Percentiles rank a stretch among this genome's conserved stretches.
phyloP scores from a whole-genome alignment of 2,797 vertebrate genomes.

The Malurus splendens region DNA sequence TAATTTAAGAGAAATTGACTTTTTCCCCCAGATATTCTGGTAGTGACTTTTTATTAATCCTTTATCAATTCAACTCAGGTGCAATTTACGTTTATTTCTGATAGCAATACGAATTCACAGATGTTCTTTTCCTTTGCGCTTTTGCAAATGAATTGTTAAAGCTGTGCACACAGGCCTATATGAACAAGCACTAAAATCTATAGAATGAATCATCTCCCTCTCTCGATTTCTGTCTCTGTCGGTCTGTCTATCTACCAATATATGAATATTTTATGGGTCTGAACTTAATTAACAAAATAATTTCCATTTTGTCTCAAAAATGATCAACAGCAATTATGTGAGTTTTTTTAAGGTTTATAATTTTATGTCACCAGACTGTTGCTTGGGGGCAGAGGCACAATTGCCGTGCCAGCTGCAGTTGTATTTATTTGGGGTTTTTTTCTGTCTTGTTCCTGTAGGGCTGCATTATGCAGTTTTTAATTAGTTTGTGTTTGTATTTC shows the following conservation, averaged over 20 bases:
- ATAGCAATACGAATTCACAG: neutral
- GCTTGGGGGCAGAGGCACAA: constrained; percentile 68
- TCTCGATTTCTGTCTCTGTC: neutral
- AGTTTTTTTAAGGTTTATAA: constrained; percentile 66
- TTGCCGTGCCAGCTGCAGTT: constrained; percentile 71
- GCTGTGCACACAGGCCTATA: neutral
- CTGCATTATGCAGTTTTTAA: constrained; percentile 78
- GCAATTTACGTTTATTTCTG: neutral
- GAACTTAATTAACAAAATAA: constrained; percentile 70
- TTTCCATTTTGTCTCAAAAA: constrained; percentile 62
- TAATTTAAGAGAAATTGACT: neutral
- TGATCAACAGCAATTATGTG: constrained; percentile 52
- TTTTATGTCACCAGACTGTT: constrained; percentile 69
- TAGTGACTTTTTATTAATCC: neutral
- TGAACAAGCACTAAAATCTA: neutral
- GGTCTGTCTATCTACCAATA: neutral
- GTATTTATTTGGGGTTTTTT: constrained; percentile 69
- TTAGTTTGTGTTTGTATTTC: constrained; percentile 77
- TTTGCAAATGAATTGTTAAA: neutral
- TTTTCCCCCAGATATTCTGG: rapidly evolving
- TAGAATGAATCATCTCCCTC: neutral
- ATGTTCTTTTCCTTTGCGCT: neutral
- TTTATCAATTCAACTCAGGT: neutral
- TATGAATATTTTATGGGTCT: constrained; percentile 62
- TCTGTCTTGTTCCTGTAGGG: constrained; percentile 74